phyloP scores from a whole-genome alignment of 1,140 invertebrate genomes.

The Sinella curviseta region DNA sequence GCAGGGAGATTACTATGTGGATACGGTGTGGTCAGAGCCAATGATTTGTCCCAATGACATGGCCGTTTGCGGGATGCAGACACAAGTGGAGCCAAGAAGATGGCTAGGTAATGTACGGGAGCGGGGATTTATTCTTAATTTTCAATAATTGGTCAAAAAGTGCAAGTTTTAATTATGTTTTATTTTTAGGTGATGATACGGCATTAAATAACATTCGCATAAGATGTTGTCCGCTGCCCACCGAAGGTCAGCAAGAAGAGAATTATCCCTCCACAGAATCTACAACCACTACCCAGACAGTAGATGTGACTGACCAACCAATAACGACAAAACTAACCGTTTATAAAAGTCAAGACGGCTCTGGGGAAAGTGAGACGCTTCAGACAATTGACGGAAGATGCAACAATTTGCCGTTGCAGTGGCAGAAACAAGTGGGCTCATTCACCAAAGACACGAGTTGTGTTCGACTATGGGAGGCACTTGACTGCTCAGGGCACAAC shows the following conservation, averaged over 20 bases:
- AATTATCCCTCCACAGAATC: too few relatives aligned
- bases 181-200: too few relatives aligned
- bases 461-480: not conserved
- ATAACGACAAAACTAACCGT: too few relatives aligned
- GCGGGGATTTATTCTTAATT: too few relatives aligned
- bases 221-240: too few relatives aligned
- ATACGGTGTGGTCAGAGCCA: not conserved
- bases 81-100: not conserved
- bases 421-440: not conserved
- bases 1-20: not conserved
- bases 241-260: too few relatives aligned
- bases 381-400: not conserved
- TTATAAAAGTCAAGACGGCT: too few relatives aligned
- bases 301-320: too few relatives aligned
- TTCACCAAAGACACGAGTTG: not conserved
- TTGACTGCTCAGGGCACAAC: not conserved
- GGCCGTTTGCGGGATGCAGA: not conserved
- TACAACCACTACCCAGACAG: too few relatives aligned
- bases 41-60: not conserved
- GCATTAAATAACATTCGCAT: too few relatives aligned
- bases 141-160: too few relatives aligned
- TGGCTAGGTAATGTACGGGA: not conserved
- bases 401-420: not conserved
- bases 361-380: not conserved
- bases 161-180: too few relatives aligned